These are phyloP conservation scores for Bergia sp. DNA, from an alignment of 92 coral and sea anemone species.

Conservation along the genomic window DNA sequence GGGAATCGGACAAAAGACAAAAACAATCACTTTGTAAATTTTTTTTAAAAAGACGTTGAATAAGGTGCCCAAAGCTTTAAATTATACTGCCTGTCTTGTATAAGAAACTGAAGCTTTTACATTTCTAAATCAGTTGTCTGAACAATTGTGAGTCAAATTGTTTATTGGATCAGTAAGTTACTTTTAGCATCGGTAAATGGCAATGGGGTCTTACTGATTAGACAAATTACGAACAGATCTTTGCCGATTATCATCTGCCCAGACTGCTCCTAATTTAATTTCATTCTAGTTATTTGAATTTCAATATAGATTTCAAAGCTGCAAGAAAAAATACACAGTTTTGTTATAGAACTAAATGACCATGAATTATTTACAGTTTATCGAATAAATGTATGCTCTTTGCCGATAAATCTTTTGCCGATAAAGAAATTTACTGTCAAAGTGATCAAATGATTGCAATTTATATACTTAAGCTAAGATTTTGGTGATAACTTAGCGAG, in stretches of 20 bases:
- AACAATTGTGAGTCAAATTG: background rate
- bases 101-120: background rate
- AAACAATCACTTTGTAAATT: background rate
- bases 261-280: constrained; percentile 28
- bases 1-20: constrained; percentile 6
- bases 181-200: background rate
- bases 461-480: too few relatives aligned
- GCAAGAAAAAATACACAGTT: background rate
- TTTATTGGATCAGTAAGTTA: background rate
- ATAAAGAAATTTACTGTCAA: background rate
- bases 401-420: background rate
- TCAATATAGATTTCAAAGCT: background rate
- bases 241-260: constrained; percentile 23
- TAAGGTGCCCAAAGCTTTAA: background rate
- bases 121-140: background rate
- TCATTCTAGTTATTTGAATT: constrained; percentile 22
- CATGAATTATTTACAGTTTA: background rate
- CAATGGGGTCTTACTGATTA: background rate
- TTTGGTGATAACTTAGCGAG: too few relatives aligned
- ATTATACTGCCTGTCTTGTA: background rate
- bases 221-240: background rate
- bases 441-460: background rate
- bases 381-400: background rate
- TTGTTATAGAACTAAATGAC: background rate
- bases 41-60: background rate